These are phyloP conservation scores for Callosobruchus maculatus DNA, from an alignment of 2,888 invertebrate species.

Conservation along the genomic window DNA sequence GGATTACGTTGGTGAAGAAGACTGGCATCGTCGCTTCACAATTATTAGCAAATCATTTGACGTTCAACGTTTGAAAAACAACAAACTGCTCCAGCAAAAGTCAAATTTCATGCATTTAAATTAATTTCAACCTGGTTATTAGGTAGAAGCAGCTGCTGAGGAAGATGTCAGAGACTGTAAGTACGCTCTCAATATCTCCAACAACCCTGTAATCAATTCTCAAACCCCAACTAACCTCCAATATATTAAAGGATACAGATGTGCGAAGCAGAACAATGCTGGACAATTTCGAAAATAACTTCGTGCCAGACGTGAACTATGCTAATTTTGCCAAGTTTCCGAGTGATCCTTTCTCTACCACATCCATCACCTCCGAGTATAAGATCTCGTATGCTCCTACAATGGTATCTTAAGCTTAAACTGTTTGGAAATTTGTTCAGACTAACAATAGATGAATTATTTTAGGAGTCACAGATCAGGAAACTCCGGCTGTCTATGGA, in stretches of 20 bases:
- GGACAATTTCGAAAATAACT: neutral
- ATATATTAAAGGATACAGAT: neutral
- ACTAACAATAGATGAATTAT: conserved; percentile 7
- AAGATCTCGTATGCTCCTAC: conserved; percentile 27
- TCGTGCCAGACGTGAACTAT: neutral
- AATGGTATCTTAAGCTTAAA: conserved; percentile 20
- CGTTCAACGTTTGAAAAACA: no score
- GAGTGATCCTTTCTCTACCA: conserved; percentile 4
- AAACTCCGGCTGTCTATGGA: conserved; percentile 69
- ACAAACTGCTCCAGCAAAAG: neutral
- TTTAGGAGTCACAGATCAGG: conserved; percentile 68
- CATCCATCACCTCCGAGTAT: conserved; percentile 21
- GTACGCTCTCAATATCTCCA: neutral
- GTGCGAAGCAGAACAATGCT: neutral
- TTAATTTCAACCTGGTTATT: neutral
- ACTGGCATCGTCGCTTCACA: neutral
- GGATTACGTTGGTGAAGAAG: neutral
- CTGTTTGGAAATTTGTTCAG: neutral
- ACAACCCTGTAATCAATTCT: neutral
- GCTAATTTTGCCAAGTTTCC: neutral
- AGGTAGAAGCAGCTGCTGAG: neutral
- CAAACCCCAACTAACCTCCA: neutral
- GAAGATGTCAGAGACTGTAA: neutral
- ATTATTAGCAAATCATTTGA: neutral
- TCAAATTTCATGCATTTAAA: neutral